Evolutionary conservation across 2,888 invertebrate species (phyloP), one percentile per base, ranked within the genome.

Genomic region (Watsonalla binaria): DNA sequence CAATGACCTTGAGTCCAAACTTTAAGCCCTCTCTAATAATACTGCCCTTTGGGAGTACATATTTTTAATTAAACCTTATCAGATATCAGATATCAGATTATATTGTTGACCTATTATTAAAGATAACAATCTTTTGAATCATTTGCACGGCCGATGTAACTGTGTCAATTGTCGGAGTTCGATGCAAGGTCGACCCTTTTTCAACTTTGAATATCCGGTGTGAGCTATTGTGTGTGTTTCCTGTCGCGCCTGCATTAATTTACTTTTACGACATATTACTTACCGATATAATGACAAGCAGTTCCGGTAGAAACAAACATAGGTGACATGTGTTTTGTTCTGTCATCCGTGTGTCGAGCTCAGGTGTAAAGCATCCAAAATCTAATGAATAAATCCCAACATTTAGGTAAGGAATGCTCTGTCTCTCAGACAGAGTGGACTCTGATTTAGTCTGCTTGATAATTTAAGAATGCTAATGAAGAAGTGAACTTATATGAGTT

Each of bases 171-270:
- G 39, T 49, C 37, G 9, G 37, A 34, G 15, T 62, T 63, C 58
- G 60, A 68, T 61, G 65, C 58, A 84, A 86, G 86, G 86, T 86
- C 81, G 76, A 73, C 84, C 83, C 83, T 82, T 82, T 73, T 76
- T 65, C 74, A 76, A 78, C 70, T 63, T 63, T 69, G 70, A 70
- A 78, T 80, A 82, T 88, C 87, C 86, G 87, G 74, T 70, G 67
- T 59, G 56, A 65, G 67, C 76, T 74, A 86, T 86, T 85, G 83
- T 84, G 63, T 66, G 55, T 61, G 67, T 71, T 82, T 88, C 88
- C 87, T 79, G 84, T 80, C 81, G 65, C 81, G 74, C 81, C 81
- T 80, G 73, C 68, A 76, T 79, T 85, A 76, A 82, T 80, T 76
- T 72, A 77, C 71, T 74, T 82, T 84, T 78, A 85, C 79, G 80